These are phyloP conservation scores for Pollicipes pollicipes DNA, from an alignment of 1,140 invertebrate species.

Conservation along the genomic window DNA sequence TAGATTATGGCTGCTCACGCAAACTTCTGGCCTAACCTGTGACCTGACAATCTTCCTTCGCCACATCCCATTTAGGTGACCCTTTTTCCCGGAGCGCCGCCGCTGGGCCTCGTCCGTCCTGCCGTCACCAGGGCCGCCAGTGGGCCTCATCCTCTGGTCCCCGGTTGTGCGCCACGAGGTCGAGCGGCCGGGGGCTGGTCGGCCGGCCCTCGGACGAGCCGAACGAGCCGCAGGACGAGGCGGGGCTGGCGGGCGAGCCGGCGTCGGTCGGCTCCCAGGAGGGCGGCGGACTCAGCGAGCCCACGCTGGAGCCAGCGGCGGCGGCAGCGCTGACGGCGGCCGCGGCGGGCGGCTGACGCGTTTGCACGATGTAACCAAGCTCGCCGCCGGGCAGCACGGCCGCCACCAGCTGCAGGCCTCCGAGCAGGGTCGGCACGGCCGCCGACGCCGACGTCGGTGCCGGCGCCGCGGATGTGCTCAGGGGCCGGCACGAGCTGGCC, in stretches of 20 bases:
- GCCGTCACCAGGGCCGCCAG: not conserved
- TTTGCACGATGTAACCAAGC: slow-evolving; percentile 40
- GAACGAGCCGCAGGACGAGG: not conserved
- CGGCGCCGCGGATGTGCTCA: slow-evolving; percentile 6
- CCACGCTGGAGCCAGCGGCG: not conserved
- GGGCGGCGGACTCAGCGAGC: not conserved
- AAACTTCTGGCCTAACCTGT: too few relatives aligned
- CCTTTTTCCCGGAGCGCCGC: too few relatives aligned
- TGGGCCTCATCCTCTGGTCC: not conserved
- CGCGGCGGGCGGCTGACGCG: not conserved
- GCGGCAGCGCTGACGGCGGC: too few relatives aligned
- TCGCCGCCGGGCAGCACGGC: slow-evolving; percentile 43
- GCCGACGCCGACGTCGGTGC: not conserved
- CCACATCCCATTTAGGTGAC: too few relatives aligned
- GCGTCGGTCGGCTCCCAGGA: not conserved
- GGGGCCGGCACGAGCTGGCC: not conserved
- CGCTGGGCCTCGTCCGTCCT: not conserved
- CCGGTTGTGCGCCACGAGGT: not conserved
- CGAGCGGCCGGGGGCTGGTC: not conserved
- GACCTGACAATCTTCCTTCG: too few relatives aligned
- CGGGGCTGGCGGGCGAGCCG: not conserved
- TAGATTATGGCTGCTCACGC: too few relatives aligned
- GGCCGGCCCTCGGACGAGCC: not conserved
- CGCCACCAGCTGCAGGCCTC: slow-evolving; percentile 46
- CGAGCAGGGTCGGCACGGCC: not conserved